phyloP scores from a whole-genome alignment of 2,888 invertebrate species.

The Apamea sordens region DNA sequence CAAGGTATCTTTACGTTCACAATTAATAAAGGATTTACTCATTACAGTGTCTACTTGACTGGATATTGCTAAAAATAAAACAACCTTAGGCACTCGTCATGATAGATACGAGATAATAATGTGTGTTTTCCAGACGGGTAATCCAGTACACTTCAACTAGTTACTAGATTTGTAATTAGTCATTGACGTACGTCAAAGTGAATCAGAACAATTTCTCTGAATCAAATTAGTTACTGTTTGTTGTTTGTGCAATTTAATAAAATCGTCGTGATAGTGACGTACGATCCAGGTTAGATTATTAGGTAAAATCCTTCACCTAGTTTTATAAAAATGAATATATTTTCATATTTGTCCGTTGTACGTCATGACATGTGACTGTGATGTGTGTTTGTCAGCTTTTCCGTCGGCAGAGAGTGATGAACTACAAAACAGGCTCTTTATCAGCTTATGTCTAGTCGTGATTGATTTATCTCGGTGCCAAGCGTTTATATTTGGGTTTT shows the following conservation, averaged over 20 bases:
- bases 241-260: slow-evolving; percentile 47
- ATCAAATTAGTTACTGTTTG: slow-evolving; percentile 30
- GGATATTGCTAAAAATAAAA: slow-evolving; percentile 53
- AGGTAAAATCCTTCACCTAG: slow-evolving; percentile 73
- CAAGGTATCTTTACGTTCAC: slow-evolving; percentile 33
- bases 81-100: slow-evolving; percentile 14
- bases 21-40: slow-evolving; percentile 47
- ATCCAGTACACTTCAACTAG: slow-evolving; percentile 28
- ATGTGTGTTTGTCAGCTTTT: slow-evolving; percentile 71
- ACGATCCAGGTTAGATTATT: slow-evolving; percentile 36
- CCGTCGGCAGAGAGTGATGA: slow-evolving; percentile 72
- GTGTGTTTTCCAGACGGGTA: slow-evolving; percentile 24
- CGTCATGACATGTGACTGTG: slow-evolving; percentile 84
- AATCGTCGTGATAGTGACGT: neutral
- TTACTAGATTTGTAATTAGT: slow-evolving; percentile 35
- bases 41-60: slow-evolving; percentile 37
- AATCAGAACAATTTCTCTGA: slow-evolving; percentile 50
- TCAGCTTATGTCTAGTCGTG: slow-evolving; percentile 79
- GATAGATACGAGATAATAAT: slow-evolving; percentile 10
- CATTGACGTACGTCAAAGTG: slow-evolving; percentile 29
- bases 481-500: slow-evolving; percentile 72
- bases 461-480: slow-evolving; percentile 86
- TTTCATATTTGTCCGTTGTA: slow-evolving; percentile 74
- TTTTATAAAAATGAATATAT: slow-evolving; percentile 70
- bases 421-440: slow-evolving; percentile 77